Conservation (phyloP, 2,888 invertebrate genomes). For the Hylaea fasciaria region DNA sequence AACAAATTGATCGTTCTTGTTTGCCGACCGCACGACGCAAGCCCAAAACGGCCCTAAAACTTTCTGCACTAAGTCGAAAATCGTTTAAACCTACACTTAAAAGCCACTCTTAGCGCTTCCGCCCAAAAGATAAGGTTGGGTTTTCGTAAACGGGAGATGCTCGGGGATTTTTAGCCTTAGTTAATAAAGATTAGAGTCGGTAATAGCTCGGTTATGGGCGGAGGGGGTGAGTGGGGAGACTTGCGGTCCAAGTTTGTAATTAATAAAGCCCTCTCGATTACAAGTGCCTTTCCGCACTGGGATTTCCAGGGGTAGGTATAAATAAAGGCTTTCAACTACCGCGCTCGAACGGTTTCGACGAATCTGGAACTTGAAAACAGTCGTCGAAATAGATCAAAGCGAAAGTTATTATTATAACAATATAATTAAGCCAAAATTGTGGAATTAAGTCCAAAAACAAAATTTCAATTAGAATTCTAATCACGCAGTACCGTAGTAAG, state of each 20-base stretch:
- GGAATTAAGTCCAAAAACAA: too few species aligned
- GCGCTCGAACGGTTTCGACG: neutral
- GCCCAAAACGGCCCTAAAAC: slow-evolving; percentile 54
- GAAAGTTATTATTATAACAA: too few species aligned
- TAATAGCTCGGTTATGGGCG: slow-evolving; percentile 61
- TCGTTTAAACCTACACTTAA: slow-evolving; percentile 46
- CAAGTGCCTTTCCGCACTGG: slow-evolving; percentile 80
- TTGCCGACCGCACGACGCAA: slow-evolving; percentile 46
- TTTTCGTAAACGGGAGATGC: slow-evolving; percentile 60
- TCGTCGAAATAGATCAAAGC: too few species aligned
- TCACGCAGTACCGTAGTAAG: too few species aligned
- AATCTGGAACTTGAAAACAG: neutral
- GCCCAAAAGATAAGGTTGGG: slow-evolving; percentile 81
- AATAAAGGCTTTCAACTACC: slow-evolving; percentile 19
- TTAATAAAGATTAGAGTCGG: slow-evolving; percentile 62
- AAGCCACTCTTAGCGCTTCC: slow-evolving; percentile 61
- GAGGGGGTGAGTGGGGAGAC: slow-evolving; percentile 54
- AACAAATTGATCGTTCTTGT: slow-evolving; percentile 80
- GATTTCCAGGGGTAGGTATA: slow-evolving; percentile 51
- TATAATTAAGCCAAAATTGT: too few species aligned
- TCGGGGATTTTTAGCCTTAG: slow-evolving; percentile 75
- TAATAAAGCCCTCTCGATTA: slow-evolving; percentile 84
- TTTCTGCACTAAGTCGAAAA: slow-evolving; percentile 57
- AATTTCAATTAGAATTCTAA: too few species aligned
- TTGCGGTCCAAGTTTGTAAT: slow-evolving; percentile 83